These are phyloP conservation scores for Pachyseris speciosa DNA, from an alignment of 64 coral and sea anemone genomes.

Conservation along the genomic window DNA sequence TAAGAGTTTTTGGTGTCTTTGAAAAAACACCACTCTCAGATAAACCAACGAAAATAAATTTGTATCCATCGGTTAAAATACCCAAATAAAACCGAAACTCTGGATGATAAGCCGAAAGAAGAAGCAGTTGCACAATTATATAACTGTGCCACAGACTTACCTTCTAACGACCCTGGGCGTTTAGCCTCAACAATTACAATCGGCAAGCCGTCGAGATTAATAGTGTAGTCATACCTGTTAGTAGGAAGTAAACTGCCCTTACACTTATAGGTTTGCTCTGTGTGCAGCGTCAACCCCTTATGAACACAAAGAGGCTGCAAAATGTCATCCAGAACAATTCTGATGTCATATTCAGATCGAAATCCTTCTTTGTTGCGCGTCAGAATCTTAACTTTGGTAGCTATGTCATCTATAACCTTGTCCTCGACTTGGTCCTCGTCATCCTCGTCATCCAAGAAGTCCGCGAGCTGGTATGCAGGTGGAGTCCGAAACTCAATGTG, in stretches of 20 bases:
- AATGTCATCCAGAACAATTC: neutral
- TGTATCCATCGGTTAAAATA: neutral
- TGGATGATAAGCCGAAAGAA: neutral
- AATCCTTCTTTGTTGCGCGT: no score
- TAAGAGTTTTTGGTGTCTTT: neutral
- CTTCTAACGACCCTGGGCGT: neutral
- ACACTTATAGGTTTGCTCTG: neutral
- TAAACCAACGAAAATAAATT: slow-evolving; percentile 3
- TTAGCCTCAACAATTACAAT: slow-evolving; percentile 26
- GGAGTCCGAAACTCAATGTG: neutral
- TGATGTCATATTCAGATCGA: neutral
- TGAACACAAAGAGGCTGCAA: neutral
- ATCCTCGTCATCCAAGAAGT: no score
- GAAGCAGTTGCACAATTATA: neutral
- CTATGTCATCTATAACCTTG: neutral
- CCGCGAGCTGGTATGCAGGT: no score
- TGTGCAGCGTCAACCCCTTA: neutral
- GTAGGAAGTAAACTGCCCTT: neutral
- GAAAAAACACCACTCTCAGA: neutral
- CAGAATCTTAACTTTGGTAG: no score
- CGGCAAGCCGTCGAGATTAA: neutral
- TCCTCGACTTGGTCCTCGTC: neutral
- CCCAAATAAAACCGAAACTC: neutral
- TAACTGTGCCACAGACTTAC: neutral
- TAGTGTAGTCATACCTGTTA: slow-evolving; percentile 6